These are phyloP conservation scores for Percopsis omiscomaycus DNA, from an alignment of 2,797 vertebrate species.

Conservation along the genomic window DNA sequence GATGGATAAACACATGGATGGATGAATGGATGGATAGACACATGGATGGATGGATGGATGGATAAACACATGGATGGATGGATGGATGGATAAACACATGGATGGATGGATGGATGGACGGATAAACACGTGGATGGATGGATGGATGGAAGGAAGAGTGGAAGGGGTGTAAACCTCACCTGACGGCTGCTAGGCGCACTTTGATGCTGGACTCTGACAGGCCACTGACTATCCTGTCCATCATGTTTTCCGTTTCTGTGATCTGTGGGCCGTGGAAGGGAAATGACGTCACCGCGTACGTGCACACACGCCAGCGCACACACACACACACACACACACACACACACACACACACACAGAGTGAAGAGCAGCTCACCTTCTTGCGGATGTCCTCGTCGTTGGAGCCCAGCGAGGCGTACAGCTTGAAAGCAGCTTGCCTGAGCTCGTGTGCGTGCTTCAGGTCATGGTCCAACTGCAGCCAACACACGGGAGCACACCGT, in stretches of 20 bases:
- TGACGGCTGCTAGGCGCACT: slow-evolving; percentile 97
- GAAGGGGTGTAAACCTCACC: slow-evolving; percentile 72
- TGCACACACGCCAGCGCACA: slow-evolving; percentile 8
- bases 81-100: background rate
- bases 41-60: no score
- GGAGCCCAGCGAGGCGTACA: slow-evolving; percentile 96
- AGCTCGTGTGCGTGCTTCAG: slow-evolving; percentile 98
- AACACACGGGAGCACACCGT: slow-evolving; percentile 4
- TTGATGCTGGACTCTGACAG: slow-evolving; percentile 98
- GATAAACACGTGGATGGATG: background rate
- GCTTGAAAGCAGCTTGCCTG: slow-evolving; percentile 98
- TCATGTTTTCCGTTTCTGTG: slow-evolving; percentile 99
- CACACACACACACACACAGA: slow-evolving; percentile 59
- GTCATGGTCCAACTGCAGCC: slow-evolving; percentile 91
- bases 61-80: no score
- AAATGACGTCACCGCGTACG: background rate
- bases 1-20: no score
- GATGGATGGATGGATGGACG: no score
- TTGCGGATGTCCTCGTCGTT: slow-evolving; percentile 99
- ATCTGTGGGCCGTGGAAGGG: slow-evolving; percentile 79
- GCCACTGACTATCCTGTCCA: slow-evolving; percentile 98
- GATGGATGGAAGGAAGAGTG: background rate
- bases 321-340: background rate
- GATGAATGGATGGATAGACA: no score
- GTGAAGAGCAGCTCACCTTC: slow-evolving; percentile 80